A percentile compares a stretch with the other conserved stretches of the same genome.
These are phyloP conservation scores for Halcyon chelicuti DNA, from an alignment of 2,797 vertebrate species.

Conservation along the genomic window DNA sequence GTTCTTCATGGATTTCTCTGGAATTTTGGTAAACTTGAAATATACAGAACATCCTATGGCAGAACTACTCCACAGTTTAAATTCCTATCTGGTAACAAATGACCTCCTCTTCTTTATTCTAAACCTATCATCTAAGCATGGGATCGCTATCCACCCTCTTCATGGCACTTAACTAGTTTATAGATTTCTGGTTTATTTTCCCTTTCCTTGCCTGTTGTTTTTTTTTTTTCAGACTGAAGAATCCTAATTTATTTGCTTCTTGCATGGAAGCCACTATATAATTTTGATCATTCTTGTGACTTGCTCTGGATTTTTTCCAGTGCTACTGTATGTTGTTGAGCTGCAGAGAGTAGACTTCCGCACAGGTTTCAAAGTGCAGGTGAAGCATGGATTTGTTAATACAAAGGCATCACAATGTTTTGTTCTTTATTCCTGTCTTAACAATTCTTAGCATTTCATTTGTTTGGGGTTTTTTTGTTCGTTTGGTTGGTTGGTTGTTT, in stretches of 20 bases:
- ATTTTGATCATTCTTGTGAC: neutral
- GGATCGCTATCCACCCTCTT: neutral
- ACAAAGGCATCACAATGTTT: neutral
- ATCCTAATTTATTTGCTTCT: neutral
- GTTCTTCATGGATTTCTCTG: neutral
- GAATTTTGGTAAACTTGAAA: neutral
- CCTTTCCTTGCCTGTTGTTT: accelerated
- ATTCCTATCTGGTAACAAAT: neutral
- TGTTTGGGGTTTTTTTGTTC: neutral
- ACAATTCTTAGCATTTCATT: neutral
- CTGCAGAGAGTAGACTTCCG: neutral
- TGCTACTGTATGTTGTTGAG: neutral
- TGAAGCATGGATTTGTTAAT: neutral
- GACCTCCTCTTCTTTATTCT: neutral
- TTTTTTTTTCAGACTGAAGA: neutral
- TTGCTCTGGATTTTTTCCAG: neutral
- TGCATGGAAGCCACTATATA: neutral
- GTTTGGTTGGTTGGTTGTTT: no score
- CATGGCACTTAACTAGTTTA: neutral
- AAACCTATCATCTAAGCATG: neutral
- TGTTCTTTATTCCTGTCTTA: neutral
- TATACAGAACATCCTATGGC: neutral
- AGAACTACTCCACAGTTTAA: neutral
- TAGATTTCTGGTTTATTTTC: neutral
- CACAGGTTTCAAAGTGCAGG: neutral